Evolutionary conservation across 2,797 vertebrate genomes (phyloP), one percentile per base, ranked within the genome.

Genomic region (Anolis apletophallus): DNA sequence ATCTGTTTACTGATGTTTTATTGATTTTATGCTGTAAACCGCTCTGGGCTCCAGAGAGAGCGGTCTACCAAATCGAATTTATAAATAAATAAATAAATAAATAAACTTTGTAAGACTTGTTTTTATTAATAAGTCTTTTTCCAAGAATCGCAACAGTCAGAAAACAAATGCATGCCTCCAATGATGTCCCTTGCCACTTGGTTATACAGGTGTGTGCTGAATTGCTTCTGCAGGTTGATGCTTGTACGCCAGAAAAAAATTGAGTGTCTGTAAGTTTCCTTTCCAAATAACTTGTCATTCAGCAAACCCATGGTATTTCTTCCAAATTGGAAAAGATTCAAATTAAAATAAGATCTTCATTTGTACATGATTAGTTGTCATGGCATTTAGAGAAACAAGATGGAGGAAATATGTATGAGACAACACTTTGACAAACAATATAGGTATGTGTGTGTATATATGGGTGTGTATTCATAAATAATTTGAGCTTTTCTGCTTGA

Each of bases 251-350:
- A 75, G 26, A 5, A 79, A 54, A 64, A 86, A 71, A 5, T 1
- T 0, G 9, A 36, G 32, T 78, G 29, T 61, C 57, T 67, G 21
- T 80, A 83, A 54, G 17, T 14, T 64, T 11, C 50, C 87, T 19
- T 67, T 19, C 19, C 81, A 76, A 54, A 79, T 69, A 85, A 32
- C n/a, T 72, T 2, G 87, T 75, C 61, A 52, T 1, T 59, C 29
- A 34, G 34, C 54, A 4, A 52, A 0, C 79, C 61, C 21, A 40
- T 84, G 86, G 73, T 67, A 54, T 75, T 83, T 74, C 34, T 84
- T 90, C 61, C 81, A 79, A 87, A 14, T 40, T 87, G 23, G 9
- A 74, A 14, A 80, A 87, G 34, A 64, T 72, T 52, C 34, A 73
- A 5, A 16, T 55, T 81, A 17, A 69, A 90, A 0, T 87, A n/a